Evolutionary conservation across 2,797 vertebrate species (phyloP), one percentile per base, ranked within the genome.

Genomic region (Sorex maritimensis): DNA sequence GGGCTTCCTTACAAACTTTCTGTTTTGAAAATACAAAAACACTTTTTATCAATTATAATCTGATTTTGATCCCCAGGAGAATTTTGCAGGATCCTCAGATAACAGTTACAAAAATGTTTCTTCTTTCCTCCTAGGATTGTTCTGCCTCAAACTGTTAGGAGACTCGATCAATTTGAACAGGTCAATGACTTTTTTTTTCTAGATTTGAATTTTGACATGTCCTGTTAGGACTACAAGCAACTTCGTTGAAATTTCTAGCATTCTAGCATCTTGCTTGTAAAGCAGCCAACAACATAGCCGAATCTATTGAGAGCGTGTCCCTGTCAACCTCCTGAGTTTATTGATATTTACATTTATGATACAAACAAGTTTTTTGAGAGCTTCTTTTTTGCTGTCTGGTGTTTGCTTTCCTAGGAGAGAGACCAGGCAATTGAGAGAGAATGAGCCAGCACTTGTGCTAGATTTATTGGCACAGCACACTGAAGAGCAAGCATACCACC

Each of bases 341-440:
- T 84, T 97, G 93, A 87, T 96, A 96, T 95, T 97, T 97, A 92
- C 91, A 92, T 96, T 93, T 95, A 95, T 81, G 93, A 96, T 81
- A 90, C 85, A 95, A 80, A 88, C 65, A 88, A 24, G 72, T 74
- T 94, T 94, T 89, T 63, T 77, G 92, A 93, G 80, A 91, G 85
- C 24, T 58, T 95, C 52, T 41, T 86, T 91, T 89, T 81, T 81
- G 71, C 92, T 86, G 72, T 79, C 61, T 91, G 71, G 41, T 95
- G 91, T 95, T 93, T 92, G 90, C 92, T 95, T 96, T 96, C 88
- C 75, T 14, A 85, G 86, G 61, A 83, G 17, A 92, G 77, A 94
- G 73, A 81, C 81, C 96, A 96, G 82, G 86, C 91, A 55, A 75
- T 68, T 79, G 93, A 55, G 94, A 85, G 63, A 58, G 75, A 85